These are phyloP conservation scores for Dicyrtoma fusca DNA, from an alignment of 2,888 invertebrate species.

Conservation along the genomic window DNA sequence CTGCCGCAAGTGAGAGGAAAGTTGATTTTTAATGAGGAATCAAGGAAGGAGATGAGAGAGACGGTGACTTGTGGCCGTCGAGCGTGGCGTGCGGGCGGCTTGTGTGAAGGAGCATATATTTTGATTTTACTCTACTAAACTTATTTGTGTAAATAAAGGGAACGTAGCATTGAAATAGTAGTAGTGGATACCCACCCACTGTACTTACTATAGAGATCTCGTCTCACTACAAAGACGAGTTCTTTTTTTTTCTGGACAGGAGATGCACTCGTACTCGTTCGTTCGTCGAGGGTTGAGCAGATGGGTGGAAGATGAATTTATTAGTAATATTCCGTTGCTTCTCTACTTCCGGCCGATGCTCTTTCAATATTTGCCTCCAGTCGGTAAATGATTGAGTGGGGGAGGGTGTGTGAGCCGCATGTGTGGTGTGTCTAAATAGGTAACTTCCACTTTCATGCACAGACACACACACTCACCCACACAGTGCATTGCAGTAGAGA, in stretches of 20 bases:
- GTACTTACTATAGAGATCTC: too few species aligned
- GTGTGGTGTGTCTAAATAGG: neutral
- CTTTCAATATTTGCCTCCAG: slow-evolving; percentile 10
- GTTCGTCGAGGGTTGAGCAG: too few species aligned
- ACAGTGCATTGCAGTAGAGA: too few species aligned
- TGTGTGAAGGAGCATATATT: neutral
- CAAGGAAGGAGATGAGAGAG: neutral
- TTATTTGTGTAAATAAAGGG: too few species aligned
- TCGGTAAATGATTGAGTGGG: slow-evolving; percentile 25
- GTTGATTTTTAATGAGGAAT: slow-evolving; percentile 7
- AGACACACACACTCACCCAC: too few species aligned
- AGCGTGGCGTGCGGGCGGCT: slow-evolving; percentile 21
- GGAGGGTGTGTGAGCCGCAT: slow-evolving; percentile 8
- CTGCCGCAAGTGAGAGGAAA: slow-evolving; percentile 1
- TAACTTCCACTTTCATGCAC: too few species aligned
- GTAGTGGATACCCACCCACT: too few species aligned
- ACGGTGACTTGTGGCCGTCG: slow-evolving; percentile 12
- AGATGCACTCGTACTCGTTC: too few species aligned
- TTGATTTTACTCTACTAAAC: too few species aligned
- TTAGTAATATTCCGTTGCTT: slow-evolving; percentile 22
- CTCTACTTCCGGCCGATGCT: slow-evolving; percentile 28
- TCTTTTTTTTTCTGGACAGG: too few species aligned
- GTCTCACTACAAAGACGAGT: too few species aligned
- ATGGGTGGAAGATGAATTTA: neutral
- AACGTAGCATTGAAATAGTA: neutral